Percentiles rank a stretch among this genome's conserved stretches.
phyloP scores from a whole-genome alignment of 2,797 vertebrate species.

The Enteromius viviparus region DNA sequence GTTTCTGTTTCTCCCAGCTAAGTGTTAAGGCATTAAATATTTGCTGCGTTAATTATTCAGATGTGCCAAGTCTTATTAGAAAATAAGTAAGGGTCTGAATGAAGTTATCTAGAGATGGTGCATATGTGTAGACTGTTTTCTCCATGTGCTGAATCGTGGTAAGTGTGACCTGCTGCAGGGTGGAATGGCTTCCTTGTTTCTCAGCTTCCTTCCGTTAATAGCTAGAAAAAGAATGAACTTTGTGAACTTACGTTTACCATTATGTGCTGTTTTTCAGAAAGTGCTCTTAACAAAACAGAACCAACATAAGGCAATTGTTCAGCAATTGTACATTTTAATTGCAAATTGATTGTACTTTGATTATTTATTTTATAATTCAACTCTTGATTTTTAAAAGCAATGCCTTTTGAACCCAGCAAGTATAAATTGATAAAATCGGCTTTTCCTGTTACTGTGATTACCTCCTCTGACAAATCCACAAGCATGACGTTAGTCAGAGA shows the following conservation, averaged over 20 bases:
- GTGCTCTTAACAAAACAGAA: not conserved
- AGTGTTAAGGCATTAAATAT: conserved; percentile 54
- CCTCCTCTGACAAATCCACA: not conserved
- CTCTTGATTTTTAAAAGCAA: not conserved
- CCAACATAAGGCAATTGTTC: not conserved
- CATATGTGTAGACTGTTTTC: not conserved
- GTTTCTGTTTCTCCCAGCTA: conserved; percentile 41
- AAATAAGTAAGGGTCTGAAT: not conserved
- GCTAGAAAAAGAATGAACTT: not conserved
- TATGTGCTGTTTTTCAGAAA: conserved; percentile 7
- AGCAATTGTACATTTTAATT: not conserved
- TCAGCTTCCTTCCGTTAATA: conserved; percentile 18
- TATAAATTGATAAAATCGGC: not conserved
- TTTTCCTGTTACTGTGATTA: not conserved
- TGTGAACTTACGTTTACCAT: not conserved
- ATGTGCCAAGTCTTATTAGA: conserved; percentile 27
- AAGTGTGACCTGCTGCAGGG: conserved; percentile 21
- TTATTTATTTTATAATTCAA: not conserved
- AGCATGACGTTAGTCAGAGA: not conserved
- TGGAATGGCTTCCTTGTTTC: conserved; percentile 11
- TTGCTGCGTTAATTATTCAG: conserved; percentile 59
- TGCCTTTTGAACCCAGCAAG: not conserved
- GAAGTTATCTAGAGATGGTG: not conserved
- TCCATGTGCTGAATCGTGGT: conserved; percentile 7
- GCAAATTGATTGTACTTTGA: not conserved